Evolutionary conservation across 2,888 invertebrate genomes (phyloP), one percentile per base, ranked within the genome.

Genomic region (Hirudinaria manillensis): DNA sequence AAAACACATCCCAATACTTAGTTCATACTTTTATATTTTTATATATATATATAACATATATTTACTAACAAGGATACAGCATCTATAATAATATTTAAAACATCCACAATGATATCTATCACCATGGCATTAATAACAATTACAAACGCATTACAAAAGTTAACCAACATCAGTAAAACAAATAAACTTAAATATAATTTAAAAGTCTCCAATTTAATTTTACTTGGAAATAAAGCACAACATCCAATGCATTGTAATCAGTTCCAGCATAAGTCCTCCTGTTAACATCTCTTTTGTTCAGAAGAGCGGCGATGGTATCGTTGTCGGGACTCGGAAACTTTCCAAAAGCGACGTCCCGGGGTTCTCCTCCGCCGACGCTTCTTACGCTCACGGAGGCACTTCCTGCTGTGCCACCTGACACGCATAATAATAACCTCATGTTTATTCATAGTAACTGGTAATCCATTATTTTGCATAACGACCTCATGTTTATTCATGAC

Each of bases 341-440:
- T 10, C 77, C 81, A 24, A 84, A 81, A 75, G 81, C 78, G 29
- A 79, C 78, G 24, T 83, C 83, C 84, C 84, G 84, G 32, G 76
- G 61, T 76, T 85, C 85, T 10, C 83, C 83, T 21, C 84, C 85
- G 29, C 83, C 85, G 2, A 85, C 82, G n/a, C 84, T 83, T 34
- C 84, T 61, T 61, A 61, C 61, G n/a, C n/a, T 61, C 24, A 61
- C 61, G 2, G 21, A 27, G 3, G 61, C 61, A 61, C 29, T 27
- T 16, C 29, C 61, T 61, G n/a, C 13, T 24, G 29, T 21, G 21
- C 61, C 13, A 10, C 29, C 61, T 61, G 3, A 16, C 21, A 21
- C 21, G 13, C 21, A 53, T 13, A 53, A 53, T 16, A 53, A 53
- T 53, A 53, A 16, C 21, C 21, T 53, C 21, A 53, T 53, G 13